Conservation (phyloP, 2,888 invertebrate genomes). For the Cecidostiba fungosa region DNA sequence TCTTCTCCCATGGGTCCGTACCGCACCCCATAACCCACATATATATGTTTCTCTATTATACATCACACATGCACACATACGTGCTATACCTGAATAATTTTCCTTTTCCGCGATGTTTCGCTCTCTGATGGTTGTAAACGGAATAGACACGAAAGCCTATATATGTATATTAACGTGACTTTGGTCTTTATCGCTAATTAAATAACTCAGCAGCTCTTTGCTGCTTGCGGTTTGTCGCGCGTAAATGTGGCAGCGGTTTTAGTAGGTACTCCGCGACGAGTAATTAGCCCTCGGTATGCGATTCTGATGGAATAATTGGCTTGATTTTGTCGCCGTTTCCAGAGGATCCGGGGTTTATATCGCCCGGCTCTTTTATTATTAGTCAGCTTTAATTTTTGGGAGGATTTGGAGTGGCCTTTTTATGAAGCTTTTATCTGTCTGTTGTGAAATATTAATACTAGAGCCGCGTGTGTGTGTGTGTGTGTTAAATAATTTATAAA, state of each 20-base stretch:
- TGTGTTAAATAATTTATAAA: no score
- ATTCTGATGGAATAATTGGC: not conserved
- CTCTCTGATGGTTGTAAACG: not conserved
- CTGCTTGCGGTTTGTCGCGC: not conserved
- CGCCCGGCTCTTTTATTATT: not conserved
- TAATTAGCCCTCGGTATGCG: not conserved
- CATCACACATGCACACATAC: not conserved
- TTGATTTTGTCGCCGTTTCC: not conserved
- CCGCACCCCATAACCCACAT: slow-evolving; percentile 47
- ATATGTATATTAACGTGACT: not conserved
- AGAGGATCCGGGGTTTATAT: not conserved
- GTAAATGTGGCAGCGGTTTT: not conserved
- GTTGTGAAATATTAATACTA: no score
- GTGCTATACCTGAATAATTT: not conserved
- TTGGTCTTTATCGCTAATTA: slow-evolving; percentile 43
- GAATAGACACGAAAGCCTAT: not conserved
- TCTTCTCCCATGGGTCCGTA: slow-evolving; percentile 37
- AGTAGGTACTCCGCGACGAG: not conserved
- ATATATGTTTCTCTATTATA: slow-evolving; percentile 7
- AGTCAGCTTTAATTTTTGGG: not conserved
- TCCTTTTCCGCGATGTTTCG: not conserved
- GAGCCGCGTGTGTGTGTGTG: no score
- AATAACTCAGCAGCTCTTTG: slow-evolving; percentile 11
- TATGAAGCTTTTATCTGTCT: no score
- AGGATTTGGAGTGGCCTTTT: not conserved